Evolutionary conservation across 1,140 invertebrate species (phyloP).

Genomic region (Zaprionus ghesquierei): DNA sequence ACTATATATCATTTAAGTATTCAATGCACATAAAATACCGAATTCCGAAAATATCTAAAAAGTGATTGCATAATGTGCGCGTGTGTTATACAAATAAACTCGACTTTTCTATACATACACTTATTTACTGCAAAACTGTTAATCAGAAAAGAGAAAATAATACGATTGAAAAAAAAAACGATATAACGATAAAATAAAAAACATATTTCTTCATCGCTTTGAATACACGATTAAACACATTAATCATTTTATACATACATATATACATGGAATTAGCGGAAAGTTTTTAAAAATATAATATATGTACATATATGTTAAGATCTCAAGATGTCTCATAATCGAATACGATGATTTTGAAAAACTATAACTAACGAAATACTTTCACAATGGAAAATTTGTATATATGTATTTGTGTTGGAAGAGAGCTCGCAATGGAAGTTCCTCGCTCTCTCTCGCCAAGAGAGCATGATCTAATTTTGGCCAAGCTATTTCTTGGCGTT

Average conservation of each 20-base stretch:
- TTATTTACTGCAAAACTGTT: constrained; percentile 9
- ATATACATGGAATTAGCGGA: constrained; percentile 35
- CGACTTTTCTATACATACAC: constrained; percentile 19
- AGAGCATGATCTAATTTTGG: constrained; percentile 72
- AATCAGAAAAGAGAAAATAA: constrained; percentile 2
- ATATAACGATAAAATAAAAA: constrained; percentile 35
- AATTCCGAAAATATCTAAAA: constrained; percentile 24
- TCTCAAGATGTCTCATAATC: not conserved
- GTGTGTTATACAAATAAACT: constrained; percentile 51
- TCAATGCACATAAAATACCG: not conserved
- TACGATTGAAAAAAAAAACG: constrained; percentile 2
- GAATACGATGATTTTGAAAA: constrained; percentile 2
- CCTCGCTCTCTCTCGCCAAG: not conserved
- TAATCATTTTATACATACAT: constrained; percentile 4
- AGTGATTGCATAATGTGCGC: constrained; percentile 74
- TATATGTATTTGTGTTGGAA: constrained; percentile 19
- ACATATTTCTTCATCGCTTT: constrained; percentile 68
- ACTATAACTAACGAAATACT: constrained; percentile 7
- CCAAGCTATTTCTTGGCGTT: constrained; percentile 70
- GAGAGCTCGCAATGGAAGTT: constrained; percentile 20
- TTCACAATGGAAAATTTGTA: constrained; percentile 24
- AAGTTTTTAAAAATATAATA: constrained; percentile 50
- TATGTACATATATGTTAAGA: not conserved
- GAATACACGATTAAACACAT: constrained; percentile 35
- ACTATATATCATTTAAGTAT: not conserved